Base-by-base conservation (phyloP, 2,797 vertebrate species). In the Darevskia mixta region DNA sequence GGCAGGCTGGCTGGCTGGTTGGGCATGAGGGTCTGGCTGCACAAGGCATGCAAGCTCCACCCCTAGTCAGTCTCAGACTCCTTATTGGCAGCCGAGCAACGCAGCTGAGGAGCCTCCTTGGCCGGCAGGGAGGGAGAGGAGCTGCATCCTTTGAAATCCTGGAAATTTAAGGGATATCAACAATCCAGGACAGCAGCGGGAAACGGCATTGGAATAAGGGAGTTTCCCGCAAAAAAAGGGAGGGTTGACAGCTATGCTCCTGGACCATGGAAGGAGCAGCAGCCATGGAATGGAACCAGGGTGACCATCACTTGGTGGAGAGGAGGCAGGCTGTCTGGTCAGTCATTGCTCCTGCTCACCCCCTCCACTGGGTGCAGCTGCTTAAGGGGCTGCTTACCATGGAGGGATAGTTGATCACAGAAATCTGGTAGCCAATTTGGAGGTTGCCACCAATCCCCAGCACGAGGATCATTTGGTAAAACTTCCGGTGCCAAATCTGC, bases 391-490 rank as follows among this genome's bases (percentile, higher is more conserved):
- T 69, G 95, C 96, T 97, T 88, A 97, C 96, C 35, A 9, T 61
- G 27, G 96, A 97, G 0, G 97, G 96, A 1, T 96, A 96, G 41
- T 94, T 97, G 91, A 97, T 93, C 76, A 96, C 94, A 64, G 96
- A 97, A 9, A 96, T 27, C 41, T 94, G 45, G 87, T 96, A 97
- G 55, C 97, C 96, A 92, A 90, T 97, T 6, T 96, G 97, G 93
- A 98, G 97, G 1, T 95, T 96, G 13, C 97, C 96, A n/a, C 96
- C 97, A 1, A 96, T 92, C 76, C 97, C 97, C 64, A 94, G 20
- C 27, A 96, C 86, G 76, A 97, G 92, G 84, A 96, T 90, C 45
- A 91, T 93, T 41, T 95, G 94, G 23, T 97, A 77, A 4, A 98
- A 86, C 55, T 93, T 88, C 29, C 95, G 96, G 64, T 80, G 96